phyloP scores from a whole-genome alignment of 2,113 vertebrate genomes.

The Pollimyrus isidori region DNA sequence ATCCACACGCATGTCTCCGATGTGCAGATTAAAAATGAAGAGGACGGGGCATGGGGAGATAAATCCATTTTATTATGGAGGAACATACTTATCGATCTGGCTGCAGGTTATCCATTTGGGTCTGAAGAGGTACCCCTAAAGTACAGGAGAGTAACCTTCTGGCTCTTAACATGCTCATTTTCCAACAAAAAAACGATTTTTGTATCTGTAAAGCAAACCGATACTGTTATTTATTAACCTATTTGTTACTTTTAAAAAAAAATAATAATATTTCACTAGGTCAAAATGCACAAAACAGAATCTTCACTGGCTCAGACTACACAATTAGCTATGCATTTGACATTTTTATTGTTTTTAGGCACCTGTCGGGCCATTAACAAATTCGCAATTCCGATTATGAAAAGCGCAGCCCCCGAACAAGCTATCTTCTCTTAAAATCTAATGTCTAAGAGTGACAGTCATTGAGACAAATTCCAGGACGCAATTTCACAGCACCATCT shows the following conservation, averaged over 20 bases:
- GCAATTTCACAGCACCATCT: neutral
- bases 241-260: neutral
- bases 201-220: neutral
- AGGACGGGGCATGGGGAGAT: neutral
- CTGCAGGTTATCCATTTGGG: neutral
- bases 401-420: neutral
- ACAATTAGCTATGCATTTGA: neutral
- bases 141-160: neutral
- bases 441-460: neutral
- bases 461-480: neutral
- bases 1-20: neutral
- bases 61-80: neutral
- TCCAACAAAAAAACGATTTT: neutral
- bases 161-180: neutral
- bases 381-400: neutral
- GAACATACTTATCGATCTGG: neutral
- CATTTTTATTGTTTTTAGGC: neutral
- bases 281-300: neutral
- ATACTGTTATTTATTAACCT: neutral
- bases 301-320: neutral
- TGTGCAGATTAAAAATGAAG: neutral
- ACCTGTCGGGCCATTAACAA: neutral
- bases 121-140: neutral
- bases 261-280: neutral
- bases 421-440: neutral